phyloP scores from a whole-genome alignment of 2,113 vertebrate species.

The Trichomycterus rosablanca region DNA sequence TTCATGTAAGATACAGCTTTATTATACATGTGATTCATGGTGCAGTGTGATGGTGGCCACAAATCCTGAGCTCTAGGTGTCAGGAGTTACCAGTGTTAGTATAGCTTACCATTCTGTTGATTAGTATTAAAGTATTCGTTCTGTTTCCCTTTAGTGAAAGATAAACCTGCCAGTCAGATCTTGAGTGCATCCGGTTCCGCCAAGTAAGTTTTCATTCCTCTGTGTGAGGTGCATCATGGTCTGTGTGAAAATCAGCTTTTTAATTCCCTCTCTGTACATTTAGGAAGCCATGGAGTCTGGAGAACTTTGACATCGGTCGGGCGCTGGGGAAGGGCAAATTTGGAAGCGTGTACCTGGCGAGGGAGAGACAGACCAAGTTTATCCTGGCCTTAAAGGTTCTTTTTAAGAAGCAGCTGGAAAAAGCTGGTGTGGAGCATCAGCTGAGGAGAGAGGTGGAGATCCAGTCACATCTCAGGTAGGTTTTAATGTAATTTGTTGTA shows the following conservation, averaged over 20 bases:
- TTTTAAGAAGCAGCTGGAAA: conserved; percentile 91
- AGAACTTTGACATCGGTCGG: conserved; percentile 92
- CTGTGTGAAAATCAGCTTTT: too few relatives aligned
- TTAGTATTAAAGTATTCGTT: too few relatives aligned
- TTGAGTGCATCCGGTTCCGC: neutral
- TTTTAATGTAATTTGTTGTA: neutral
- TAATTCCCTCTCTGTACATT: neutral
- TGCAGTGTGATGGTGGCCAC: too few relatives aligned
- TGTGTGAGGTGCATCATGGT: too few relatives aligned
- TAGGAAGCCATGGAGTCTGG: conserved; percentile 86
- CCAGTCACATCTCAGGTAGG: conserved; percentile 92
- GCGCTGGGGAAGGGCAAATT: conserved; percentile 96
- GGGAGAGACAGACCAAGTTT: conserved; percentile 88
- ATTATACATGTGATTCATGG: too few relatives aligned
- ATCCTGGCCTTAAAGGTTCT: conserved; percentile 94
- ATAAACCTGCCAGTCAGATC: neutral
- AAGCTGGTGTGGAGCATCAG: conserved; percentile 92
- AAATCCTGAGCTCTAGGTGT: too few relatives aligned
- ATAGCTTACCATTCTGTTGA: neutral
- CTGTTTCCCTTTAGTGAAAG: neutral
- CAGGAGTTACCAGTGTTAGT: too few relatives aligned
- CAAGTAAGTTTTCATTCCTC: neutral
- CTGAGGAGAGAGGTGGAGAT: conserved; percentile 92
- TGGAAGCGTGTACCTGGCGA: conserved; percentile 93
- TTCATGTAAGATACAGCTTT: neutral